A percentile compares a stretch with the other conserved stretches of the same genome.
Conservation (phyloP, 1,140 invertebrate genomes). For the Homalodisca vitripennis region DNA sequence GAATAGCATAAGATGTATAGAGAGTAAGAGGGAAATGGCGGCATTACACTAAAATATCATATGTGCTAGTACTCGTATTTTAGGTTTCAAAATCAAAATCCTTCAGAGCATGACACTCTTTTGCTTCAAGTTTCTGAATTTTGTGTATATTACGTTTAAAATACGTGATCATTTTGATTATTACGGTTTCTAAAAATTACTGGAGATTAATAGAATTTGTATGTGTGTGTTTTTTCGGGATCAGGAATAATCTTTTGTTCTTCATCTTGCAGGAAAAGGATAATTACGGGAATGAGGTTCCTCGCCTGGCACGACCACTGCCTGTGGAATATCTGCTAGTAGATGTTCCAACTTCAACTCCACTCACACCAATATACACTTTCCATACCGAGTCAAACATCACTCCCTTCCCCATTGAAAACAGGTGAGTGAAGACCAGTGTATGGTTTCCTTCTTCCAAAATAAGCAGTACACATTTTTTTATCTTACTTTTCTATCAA, state of each 20-base stretch:
- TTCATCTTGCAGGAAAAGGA: conserved; percentile 83
- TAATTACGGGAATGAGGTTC: conserved; percentile 96
- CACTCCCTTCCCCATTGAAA: conserved; percentile 81
- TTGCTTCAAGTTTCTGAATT: not conserved
- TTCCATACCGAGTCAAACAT: conserved; percentile 66
- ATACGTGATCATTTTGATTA: not conserved
- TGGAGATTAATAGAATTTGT: too few species aligned
- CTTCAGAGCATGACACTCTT: not conserved
- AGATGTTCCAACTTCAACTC: conserved; percentile 96
- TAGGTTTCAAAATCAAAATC: too few species aligned
- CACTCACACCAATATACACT: conserved; percentile 75
- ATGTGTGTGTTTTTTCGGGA: too few species aligned
- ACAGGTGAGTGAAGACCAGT: too few species aligned
- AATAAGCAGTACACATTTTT: not conserved
- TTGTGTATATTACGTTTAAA: not conserved
- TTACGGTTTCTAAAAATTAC: not conserved
- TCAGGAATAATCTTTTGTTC: not conserved
- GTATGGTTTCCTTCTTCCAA: too few species aligned
- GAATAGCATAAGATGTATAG: too few species aligned
- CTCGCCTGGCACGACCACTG: conserved; percentile 86
- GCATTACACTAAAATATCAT: too few species aligned
- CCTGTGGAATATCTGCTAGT: conserved; percentile 97
- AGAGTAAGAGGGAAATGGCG: too few species aligned
- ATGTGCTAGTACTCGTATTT: too few species aligned
- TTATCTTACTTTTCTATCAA: not conserved